phyloP scores from a whole-genome alignment of 2,797 vertebrate species.

The Tachyglossus aculeatus region DNA sequence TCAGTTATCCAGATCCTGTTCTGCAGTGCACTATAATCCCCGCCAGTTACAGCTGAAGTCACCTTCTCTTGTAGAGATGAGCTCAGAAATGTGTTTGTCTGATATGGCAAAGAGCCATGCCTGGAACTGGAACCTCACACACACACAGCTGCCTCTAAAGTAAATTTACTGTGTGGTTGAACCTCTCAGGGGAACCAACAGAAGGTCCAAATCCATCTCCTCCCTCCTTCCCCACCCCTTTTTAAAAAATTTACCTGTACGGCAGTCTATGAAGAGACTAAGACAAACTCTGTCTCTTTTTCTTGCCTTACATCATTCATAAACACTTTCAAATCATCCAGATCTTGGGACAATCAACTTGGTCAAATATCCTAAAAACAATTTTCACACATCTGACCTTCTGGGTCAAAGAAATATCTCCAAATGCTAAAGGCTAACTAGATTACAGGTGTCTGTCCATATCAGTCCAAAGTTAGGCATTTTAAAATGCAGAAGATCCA shows the following conservation, averaged over 20 bases:
- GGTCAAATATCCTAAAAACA: background rate
- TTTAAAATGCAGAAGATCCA: too few relatives aligned
- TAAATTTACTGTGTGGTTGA: background rate
- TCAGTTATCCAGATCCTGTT: background rate
- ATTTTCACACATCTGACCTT: background rate
- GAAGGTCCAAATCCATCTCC: background rate
- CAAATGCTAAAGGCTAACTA: background rate
- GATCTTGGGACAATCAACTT: background rate
- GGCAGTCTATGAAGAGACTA: background rate
- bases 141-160: background rate
- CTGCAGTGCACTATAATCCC: background rate
- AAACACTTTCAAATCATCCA: background rate
- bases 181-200: background rate
- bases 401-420: background rate
- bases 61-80: background rate
- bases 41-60: background rate
- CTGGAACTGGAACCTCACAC: background rate
- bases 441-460: too few relatives aligned
- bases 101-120: background rate
- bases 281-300: background rate
- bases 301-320: background rate
- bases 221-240: background rate
- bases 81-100: background rate
- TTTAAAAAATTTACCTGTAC: background rate
- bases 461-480: too few relatives aligned